Base-by-base conservation (phyloP, 2,797 vertebrate species). In the Corythornis leucogaster region DNA sequence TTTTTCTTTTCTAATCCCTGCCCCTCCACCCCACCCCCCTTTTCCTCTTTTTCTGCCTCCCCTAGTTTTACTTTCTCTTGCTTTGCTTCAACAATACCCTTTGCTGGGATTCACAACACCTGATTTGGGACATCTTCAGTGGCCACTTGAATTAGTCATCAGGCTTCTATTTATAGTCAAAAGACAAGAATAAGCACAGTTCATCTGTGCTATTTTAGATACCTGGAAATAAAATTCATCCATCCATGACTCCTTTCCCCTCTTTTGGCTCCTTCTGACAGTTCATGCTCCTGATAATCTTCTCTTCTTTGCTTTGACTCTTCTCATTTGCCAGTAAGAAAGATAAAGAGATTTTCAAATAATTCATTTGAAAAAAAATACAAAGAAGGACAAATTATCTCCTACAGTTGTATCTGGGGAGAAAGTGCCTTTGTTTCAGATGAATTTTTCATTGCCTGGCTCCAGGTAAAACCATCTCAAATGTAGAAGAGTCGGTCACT, bases 401-500 rank as follows among this genome's bases (percentile, higher is more conserved):
- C 31, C 53, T 90, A 45, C 11, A 71, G 50, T 53, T 83, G 19
- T 63, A 3, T 69, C 7, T 51, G 26, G 21, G 19, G 1, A 0
- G 51, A 6, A 83, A 80, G 40, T 70, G 51, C 9, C 58, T 94
- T 82, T 95, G 46, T 86, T 92, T 95, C 51, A 86, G 40, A 63
- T 83, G 77, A 88, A 38, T 58, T 25, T 94, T 62, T 94, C 8
- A 4, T 85, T 88, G 50, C 76, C 82, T 91, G 88, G 35, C 88
- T 93, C 35, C 95, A 99, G 99, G 98, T 83, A 99, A 99, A 93
- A 98, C 98, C 88, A 82, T 98, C 73, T 98, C 99, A 79, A 98
- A 97, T 0, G 97, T 97, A 88, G 99, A 99, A 93, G 99, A 99
- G 96, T 97, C 99, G 0, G 98, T 99, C 68, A 99, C 99, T 2